Evolutionary conservation across 2,113 vertebrate genomes (phyloP), one percentile per base, ranked within the genome.

Genomic region (Bolborhynchus lineola): DNA sequence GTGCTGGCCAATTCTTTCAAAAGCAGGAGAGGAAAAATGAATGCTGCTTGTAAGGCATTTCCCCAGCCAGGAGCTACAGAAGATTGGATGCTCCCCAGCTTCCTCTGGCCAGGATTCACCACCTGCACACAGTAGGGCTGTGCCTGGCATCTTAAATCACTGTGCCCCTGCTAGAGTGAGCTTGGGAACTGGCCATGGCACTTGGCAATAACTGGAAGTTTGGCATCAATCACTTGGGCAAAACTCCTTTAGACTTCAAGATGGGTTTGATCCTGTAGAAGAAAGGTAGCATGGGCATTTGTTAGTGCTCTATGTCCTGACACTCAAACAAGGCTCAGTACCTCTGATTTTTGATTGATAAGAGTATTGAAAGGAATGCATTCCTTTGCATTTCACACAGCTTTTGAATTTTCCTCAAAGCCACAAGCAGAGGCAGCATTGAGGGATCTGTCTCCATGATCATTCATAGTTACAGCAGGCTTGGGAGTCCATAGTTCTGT

Each of bases 201-300:
- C n/a, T 76, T 33, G n/a, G 28, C 16, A 77, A 11, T n/a, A 53
- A 49, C 26, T 62, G 59, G 19, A 71, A 55, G 10, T 1, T 53
- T n/a, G 25, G 41, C 7, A 55, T 71, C 59, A 33, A 16, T 35
- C 8, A 1, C 57, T 17, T 0, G 1, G 31, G 67, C 50, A 49
- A 50, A 87, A 62, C 19, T 33, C 5, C 13, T 85, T 49, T 24
- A 39, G 26, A 25, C 6, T 74, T 77, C 72, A 69, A 60, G 33
- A 46, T 5, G 6, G 4, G 7, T 28, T 59, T 77, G 23, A 13
- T 83, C 8, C 53, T 23, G 20, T 6, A 8, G 11, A 39, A 62
- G 31, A n/a, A 64, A 44, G 4, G 17, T 11, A 81, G 20, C 19
- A 55, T 0, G 0, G 8, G 17, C 17, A n/a, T 53, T 86, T 86